Conservation (phyloP, 2,888 invertebrate species). For the Heliconius charithonia region DNA sequence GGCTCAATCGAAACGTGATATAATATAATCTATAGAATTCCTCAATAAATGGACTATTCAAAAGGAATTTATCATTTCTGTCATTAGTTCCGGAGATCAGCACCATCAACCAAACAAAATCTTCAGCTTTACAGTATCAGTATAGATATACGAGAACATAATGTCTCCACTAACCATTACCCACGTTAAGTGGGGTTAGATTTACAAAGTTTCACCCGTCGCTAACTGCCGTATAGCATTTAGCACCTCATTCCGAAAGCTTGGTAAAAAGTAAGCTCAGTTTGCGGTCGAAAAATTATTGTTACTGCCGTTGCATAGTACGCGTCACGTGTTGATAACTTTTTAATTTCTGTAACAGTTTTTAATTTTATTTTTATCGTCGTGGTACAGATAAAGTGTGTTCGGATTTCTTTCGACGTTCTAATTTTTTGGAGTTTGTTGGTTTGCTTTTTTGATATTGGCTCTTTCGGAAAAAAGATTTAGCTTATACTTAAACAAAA, state of each 20-base stretch:
- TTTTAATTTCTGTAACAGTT: neutral
- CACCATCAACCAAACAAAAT: no score
- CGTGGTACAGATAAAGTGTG: neutral
- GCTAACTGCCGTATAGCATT: conserved; percentile 56
- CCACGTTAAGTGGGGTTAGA: conserved; percentile 54
- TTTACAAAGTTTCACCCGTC: conserved; percentile 57
- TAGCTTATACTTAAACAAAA: no score
- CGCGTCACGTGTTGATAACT: neutral
- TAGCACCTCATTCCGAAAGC: conserved; percentile 64
- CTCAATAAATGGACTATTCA: no score
- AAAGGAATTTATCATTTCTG: no score
- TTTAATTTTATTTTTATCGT: neutral
- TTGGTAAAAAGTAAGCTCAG: conserved; percentile 45
- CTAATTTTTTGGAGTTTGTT: no score
- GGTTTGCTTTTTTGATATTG: no score
- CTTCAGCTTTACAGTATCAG: neutral
- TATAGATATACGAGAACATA: neutral
- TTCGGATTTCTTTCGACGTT: neutral
- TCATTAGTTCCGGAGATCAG: no score
- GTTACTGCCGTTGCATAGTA: neutral
- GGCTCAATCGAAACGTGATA: no score
- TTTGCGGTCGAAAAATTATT: conserved; percentile 27
- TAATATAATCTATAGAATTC: no score
- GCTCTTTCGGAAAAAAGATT: neutral
- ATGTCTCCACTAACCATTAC: conserved; percentile 50